A percentile compares a stretch with the other conserved stretches of the same genome.
Conservation (phyloP, 2,888 invertebrate genomes). For the Heteromyza rotundicornis region DNA sequence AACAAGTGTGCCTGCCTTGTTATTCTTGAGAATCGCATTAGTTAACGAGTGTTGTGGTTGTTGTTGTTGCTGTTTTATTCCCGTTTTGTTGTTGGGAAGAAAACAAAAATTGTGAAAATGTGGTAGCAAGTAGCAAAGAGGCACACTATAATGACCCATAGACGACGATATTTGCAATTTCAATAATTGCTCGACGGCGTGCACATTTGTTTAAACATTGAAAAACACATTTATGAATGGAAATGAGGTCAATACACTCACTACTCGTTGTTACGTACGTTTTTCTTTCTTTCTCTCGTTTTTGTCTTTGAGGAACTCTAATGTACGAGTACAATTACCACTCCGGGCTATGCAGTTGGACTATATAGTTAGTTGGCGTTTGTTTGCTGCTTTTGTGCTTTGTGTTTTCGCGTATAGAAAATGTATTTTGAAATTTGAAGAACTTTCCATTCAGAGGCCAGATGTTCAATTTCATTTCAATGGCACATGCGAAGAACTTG, state of each 20-base stretch:
- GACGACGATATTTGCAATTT: constrained; percentile 25
- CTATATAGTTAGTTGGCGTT: too few species aligned
- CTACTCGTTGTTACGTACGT: constrained; percentile 1
- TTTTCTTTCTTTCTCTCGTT: neutral
- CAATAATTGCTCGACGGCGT: constrained; percentile 21
- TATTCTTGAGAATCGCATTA: neutral
- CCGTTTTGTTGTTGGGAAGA: too few species aligned
- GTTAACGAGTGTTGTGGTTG: too few species aligned
- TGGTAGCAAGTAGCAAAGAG: neutral
- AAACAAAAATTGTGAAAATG: too few species aligned
- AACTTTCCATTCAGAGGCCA: constrained; percentile 36
- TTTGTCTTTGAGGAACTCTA: too few species aligned
- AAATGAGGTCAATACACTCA: constrained; percentile 48
- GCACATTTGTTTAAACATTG: constrained; percentile 17
- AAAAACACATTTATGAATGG: constrained; percentile 28
- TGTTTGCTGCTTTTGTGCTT: too few species aligned
- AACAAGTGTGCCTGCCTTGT: constrained; percentile 5
- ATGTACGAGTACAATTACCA: too few species aligned
- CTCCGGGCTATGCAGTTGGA: too few species aligned
- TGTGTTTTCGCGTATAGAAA: too few species aligned
- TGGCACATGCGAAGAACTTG: constrained; percentile 5
- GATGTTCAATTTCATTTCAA: constrained; percentile 41
- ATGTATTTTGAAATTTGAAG: constrained; percentile 37
- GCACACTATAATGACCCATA: constrained; percentile 10
- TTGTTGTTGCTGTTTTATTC: too few species aligned